Percentiles rank a stretch among this genome's conserved stretches.
Evolutionary conservation across 2,888 invertebrate species (phyloP).

Genomic region (Monoplex corrugatus): DNA sequence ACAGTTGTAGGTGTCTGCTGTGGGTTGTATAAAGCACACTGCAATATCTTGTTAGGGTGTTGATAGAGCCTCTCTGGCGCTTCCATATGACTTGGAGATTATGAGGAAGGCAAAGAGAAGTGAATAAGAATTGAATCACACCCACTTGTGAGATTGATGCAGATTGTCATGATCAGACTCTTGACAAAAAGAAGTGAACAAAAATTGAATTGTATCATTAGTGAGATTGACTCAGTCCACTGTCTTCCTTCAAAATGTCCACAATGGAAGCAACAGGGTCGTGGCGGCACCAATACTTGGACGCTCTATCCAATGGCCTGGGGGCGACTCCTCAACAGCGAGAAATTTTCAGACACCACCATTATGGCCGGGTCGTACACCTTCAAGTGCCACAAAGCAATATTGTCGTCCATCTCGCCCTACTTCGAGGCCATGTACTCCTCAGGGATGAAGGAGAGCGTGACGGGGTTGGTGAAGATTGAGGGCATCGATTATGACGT

Average conservation of each 20-base stretch:
- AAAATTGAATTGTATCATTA: no score
- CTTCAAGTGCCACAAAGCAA: constrained; percentile 70
- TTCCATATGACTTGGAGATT: no score
- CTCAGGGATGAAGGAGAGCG: constrained; percentile 68
- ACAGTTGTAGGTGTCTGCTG: no score
- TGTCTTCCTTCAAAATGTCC: constrained; percentile 10
- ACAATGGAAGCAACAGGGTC: constrained; percentile 56
- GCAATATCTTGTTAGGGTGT: no score
- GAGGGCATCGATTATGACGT: constrained; percentile 86
- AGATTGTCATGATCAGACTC: no score
- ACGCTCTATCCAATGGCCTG: constrained; percentile 62
- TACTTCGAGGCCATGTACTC: constrained; percentile 73
- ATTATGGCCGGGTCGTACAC: constrained; percentile 66
- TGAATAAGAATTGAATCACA: no score
- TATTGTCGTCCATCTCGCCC: constrained; percentile 74
- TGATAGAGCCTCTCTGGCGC: no score
- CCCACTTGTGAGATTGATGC: no score
- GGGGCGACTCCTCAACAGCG: constrained; percentile 59
- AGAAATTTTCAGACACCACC: constrained; percentile 69
- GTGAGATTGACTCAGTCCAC: neutral
- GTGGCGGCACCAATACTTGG: constrained; percentile 62
- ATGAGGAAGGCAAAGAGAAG: no score
- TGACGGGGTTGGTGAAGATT: constrained; percentile 65
- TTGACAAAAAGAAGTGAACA: no score
- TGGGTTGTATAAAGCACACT: no score